Evolutionary conservation across 2,113 vertebrate species (phyloP).

Genomic region (Cynocephalus volans): DNA sequence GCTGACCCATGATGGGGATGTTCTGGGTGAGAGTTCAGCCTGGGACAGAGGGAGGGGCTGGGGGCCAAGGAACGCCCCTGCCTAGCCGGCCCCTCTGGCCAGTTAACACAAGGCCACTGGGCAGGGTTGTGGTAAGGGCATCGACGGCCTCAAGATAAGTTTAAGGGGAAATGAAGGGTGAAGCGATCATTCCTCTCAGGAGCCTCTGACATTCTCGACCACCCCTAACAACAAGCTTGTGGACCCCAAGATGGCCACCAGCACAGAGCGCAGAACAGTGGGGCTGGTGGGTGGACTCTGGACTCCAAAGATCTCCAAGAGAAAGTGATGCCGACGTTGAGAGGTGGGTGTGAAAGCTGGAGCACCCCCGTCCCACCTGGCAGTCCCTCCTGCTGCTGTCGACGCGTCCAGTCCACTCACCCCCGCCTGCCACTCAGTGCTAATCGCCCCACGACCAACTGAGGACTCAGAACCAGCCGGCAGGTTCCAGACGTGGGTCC

Average conservation of each 20-base stretch:
- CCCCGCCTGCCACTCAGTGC: neutral
- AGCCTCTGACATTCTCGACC: neutral
- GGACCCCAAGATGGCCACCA: accelerated
- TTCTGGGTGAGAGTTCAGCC: neutral
- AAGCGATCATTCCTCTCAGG: neutral
- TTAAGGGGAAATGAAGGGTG: neutral
- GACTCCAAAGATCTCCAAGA: neutral
- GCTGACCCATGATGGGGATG: accelerated
- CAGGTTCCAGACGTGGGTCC: neutral
- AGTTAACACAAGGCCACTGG: neutral
- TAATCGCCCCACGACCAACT: accelerated
- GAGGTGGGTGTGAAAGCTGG: accelerated
- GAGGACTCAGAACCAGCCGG: neutral
- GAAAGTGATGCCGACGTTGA: neutral
- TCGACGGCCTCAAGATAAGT: neutral
- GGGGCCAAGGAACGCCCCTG: neutral
- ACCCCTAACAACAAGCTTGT: neutral
- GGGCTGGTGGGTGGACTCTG: neutral
- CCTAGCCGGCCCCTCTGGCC: neutral
- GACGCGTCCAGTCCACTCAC: neutral
- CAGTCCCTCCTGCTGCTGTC: neutral
- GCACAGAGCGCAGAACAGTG: neutral
- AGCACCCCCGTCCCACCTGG: accelerated
- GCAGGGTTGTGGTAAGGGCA: neutral
- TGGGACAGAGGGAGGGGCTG: neutral